phyloP scores from a whole-genome alignment of 2,797 vertebrate genomes.

The Microctenopoma stevenorrisi region DNA sequence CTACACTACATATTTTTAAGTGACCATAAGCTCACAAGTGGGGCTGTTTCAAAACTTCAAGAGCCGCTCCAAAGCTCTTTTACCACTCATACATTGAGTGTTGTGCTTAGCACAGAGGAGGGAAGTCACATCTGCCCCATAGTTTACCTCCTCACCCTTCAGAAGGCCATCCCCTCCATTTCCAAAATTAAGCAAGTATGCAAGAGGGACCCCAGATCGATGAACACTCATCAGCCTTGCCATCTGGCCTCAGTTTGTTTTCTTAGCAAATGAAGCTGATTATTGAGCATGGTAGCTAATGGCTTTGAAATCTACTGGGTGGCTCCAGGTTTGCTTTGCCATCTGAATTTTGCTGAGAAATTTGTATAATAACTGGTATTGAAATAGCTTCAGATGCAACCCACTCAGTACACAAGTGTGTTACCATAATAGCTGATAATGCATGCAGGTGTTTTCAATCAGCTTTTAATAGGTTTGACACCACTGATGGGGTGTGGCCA shows the following conservation, averaged over 20 bases:
- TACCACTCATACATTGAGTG: conserved; percentile 47
- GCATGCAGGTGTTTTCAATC: conserved; percentile 63
- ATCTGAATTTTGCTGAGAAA: conserved; percentile 59
- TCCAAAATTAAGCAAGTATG: conserved; percentile 69
- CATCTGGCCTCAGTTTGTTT: conserved; percentile 85
- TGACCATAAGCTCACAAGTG: conserved; percentile 32
- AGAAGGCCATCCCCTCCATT: conserved; percentile 65
- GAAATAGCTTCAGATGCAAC: conserved; percentile 38
- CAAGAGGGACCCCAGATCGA: conserved; percentile 81
- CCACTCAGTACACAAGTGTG: conserved; percentile 39
- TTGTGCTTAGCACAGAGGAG: conserved; percentile 42
- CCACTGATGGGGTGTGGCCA: conserved; percentile 51
- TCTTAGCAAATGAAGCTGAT: conserved; percentile 84
- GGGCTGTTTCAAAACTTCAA: conserved; percentile 42
- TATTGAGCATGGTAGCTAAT: conserved; percentile 78
- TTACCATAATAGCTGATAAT: conserved; percentile 44
- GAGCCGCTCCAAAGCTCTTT: conserved; percentile 37
- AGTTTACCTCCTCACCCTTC: conserved; percentile 57
- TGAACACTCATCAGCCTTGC: conserved; percentile 76
- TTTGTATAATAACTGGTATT: conserved; percentile 47
- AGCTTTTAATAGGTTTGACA: conserved; percentile 45
- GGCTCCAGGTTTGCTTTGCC: conserved; percentile 67
- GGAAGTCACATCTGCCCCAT: conserved; percentile 66
- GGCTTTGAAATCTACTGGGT: conserved; percentile 70
- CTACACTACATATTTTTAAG: conserved; percentile 7